A percentile compares a stretch with the other conserved stretches of the same genome.
These are phyloP conservation scores for Drosophila ohnishii DNA, from an alignment of 1,140 invertebrate genomes.

Conservation along the genomic window DNA sequence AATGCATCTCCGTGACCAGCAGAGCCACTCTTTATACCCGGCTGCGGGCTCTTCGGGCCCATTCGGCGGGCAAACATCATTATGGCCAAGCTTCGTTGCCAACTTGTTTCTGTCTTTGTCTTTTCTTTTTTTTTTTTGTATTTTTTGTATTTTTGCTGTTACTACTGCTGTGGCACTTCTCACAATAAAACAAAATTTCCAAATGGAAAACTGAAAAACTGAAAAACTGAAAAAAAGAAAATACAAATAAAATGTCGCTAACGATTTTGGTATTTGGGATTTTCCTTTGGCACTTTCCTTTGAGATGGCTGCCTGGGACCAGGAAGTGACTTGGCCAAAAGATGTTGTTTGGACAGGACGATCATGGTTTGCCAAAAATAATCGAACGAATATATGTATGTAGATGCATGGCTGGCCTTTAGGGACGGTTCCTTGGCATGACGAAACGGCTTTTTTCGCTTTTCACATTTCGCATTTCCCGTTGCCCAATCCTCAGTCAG, in stretches of 20 bases:
- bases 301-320: slow-evolving; percentile 57
- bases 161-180: slow-evolving; percentile 41
- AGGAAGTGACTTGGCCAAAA: slow-evolving; percentile 59
- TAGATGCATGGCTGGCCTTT: slow-evolving; percentile 8
- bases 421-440: slow-evolving; percentile 26
- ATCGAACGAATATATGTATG: slow-evolving; percentile 3
- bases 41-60: slow-evolving; percentile 34
- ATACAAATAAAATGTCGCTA: slow-evolving; percentile 72
- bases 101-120: slow-evolving; percentile 58
- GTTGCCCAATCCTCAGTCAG: slow-evolving; percentile 41
- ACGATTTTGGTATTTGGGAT: slow-evolving; percentile 73
- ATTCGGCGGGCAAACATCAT: slow-evolving; percentile 59
- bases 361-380: slow-evolving; percentile 18
- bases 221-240: slow-evolving; percentile 42
- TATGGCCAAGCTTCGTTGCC: slow-evolving; percentile 65
- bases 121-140: slow-evolving; percentile 8
- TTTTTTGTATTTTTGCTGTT: slow-evolving; percentile 5
- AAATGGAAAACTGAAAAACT: slow-evolving; percentile 40
- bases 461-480: slow-evolving; percentile 35
- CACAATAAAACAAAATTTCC: slow-evolving; percentile 71
- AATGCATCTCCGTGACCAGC: slow-evolving; percentile 75
- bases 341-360: slow-evolving; percentile 18
- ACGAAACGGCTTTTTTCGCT: slow-evolving; percentile 27
- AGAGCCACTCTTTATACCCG: slow-evolving; percentile 80
- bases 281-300: slow-evolving; percentile 68